These are phyloP conservation scores for Sorex araneus DNA, from an alignment of 2,113 vertebrate species.

Conservation along the genomic window DNA sequence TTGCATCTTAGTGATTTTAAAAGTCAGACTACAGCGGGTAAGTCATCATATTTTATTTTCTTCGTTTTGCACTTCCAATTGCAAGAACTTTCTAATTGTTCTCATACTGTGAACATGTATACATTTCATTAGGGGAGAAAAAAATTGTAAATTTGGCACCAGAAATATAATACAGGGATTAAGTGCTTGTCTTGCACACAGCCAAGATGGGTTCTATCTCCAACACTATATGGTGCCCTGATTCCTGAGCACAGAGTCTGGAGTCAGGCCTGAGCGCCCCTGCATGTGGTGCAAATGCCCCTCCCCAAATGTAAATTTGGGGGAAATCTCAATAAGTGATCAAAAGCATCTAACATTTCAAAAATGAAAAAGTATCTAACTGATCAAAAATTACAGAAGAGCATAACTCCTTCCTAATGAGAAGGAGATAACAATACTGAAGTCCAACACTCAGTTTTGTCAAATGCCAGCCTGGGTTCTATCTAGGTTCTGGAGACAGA, in stretches of 20 bases:
- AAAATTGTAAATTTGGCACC: not conserved
- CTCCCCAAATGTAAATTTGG: not conserved
- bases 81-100: not conserved
- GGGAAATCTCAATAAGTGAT: not conserved
- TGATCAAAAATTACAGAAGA: not conserved
- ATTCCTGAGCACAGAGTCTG: not conserved
- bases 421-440: not conserved
- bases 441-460: not conserved
- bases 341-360: not conserved
- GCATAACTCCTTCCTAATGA: not conserved
- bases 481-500: not conserved
- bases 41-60: constrained; percentile 2
- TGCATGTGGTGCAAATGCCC: too few species aligned
- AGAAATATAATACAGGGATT: not conserved
- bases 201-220: not conserved
- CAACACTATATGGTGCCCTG: not conserved
- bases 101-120: not conserved
- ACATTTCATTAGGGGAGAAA: constrained; percentile 13
- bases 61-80: constrained; percentile 5
- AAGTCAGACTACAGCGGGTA: not conserved
- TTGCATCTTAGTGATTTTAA: constrained; percentile 9
- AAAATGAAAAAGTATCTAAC: not conserved
- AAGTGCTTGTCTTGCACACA: not conserved
- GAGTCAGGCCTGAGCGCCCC: too few species aligned
- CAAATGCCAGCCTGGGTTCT: not conserved